Conservation (phyloP, 2,113 vertebrate species). For the Myodes glareolus region DNA sequence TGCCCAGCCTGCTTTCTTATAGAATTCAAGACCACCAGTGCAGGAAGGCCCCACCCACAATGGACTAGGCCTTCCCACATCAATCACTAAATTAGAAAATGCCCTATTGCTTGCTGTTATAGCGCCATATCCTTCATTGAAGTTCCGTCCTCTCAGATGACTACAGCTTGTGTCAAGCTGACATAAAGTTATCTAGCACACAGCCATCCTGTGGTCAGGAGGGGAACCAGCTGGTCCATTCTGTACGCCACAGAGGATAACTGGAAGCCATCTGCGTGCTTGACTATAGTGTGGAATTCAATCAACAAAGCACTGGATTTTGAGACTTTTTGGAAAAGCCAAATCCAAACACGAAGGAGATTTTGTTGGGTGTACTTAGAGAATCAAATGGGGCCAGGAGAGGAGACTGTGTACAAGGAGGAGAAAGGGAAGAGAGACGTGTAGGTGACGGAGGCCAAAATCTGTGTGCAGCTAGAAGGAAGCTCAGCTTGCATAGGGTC, state of each 20-base stretch:
- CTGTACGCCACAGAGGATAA: neutral
- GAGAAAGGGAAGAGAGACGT: neutral
- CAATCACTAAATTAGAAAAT: neutral
- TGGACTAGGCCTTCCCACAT: neutral
- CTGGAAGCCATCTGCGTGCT: neutral
- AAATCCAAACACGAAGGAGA: fast-evolving
- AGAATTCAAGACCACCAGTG: neutral
- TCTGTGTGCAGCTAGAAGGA: neutral
- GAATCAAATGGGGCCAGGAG: neutral
- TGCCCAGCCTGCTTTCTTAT: neutral
- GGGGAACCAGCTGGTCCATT: neutral
- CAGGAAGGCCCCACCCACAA: neutral
- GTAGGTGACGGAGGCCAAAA: neutral
- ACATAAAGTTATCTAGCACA: neutral
- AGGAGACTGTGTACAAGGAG: neutral
- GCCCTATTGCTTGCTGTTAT: neutral
- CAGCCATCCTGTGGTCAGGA: neutral
- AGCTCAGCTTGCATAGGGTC: neutral
- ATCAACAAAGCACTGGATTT: neutral
- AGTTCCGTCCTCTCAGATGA: neutral
- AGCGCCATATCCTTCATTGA: neutral
- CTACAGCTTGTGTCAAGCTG: neutral
- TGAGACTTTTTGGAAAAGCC: neutral
- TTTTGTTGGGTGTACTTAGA: too few relatives aligned
- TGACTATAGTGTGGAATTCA: neutral